Evolutionary conservation across 2,888 invertebrate species (phyloP).

Genomic region (Tetanocera ferruginea): DNA sequence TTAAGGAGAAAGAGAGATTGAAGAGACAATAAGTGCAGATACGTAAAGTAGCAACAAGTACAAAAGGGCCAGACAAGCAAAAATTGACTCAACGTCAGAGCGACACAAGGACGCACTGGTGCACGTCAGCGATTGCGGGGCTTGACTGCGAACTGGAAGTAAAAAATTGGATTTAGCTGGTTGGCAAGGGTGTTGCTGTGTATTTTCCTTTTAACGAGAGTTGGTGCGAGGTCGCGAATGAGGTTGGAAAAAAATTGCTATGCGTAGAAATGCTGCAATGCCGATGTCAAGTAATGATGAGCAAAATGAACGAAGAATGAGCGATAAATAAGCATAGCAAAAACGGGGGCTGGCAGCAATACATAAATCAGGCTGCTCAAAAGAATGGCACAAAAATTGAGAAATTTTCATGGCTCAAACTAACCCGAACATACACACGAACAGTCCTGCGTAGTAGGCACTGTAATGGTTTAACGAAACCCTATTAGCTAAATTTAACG

Average conservation of each 20-base stretch:
- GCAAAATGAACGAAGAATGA: conserved; percentile 34
- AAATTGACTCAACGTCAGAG: conserved; percentile 9
- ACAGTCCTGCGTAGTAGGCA: background rate
- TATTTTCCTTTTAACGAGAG: background rate
- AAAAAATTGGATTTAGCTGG: background rate
- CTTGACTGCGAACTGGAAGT: background rate
- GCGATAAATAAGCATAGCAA: conserved; percentile 22
- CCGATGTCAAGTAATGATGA: conserved; percentile 49
- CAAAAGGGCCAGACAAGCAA: conserved; percentile 50
- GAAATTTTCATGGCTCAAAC: background rate
- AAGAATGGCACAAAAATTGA: background rate
- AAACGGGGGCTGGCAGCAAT: background rate
- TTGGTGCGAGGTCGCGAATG: background rate
- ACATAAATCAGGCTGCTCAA: conserved; percentile 8
- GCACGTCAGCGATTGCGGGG: background rate
- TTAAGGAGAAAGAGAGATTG: background rate
- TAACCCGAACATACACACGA: background rate
- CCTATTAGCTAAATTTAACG: conserved; percentile 23
- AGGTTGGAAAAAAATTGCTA: conserved; percentile 32
- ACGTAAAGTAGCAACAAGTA: conserved; percentile 55
- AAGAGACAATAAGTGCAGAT: background rate
- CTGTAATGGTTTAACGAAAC: background rate
- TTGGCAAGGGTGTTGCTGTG: background rate
- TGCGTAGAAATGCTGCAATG: conserved; percentile 61
- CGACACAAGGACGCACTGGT: background rate